These are phyloP conservation scores for Oxystoma pomonae DNA, from an alignment of 2,888 invertebrate species.

Conservation along the genomic window DNA sequence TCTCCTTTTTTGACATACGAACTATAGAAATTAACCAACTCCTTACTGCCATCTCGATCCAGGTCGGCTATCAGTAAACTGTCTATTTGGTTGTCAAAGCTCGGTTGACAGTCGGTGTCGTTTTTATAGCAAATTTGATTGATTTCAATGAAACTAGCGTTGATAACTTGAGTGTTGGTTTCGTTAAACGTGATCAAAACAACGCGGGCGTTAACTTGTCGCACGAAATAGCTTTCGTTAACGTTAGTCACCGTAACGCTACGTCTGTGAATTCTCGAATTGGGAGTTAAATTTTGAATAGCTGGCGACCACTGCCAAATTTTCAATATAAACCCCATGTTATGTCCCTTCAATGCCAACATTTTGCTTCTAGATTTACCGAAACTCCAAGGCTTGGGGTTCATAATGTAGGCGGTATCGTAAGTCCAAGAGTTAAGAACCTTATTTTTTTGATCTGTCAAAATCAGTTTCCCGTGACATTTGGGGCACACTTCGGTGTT, in stretches of 20 bases:
- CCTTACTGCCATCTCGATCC: conserved; percentile 71
- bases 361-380: conserved; percentile 45
- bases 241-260: conserved; percentile 19
- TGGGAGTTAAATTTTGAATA: conserved; percentile 25
- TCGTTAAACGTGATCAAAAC: conserved; percentile 76
- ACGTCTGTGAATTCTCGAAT: conserved; percentile 27
- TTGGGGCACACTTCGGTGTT: conserved; percentile 19
- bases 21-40: conserved; percentile 72
- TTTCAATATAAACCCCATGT: conserved; percentile 74
- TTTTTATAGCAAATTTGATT: conserved; percentile 63
- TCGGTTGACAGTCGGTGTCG: conserved; percentile 63
- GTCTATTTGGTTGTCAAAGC: conserved; percentile 66
- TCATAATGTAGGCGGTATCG: conserved; percentile 66
- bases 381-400: conserved; percentile 65
- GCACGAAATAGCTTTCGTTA: conserved; percentile 34
- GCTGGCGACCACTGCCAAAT: conserved; percentile 72
- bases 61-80: conserved; percentile 71
- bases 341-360: conserved; percentile 48
- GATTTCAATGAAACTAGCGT: conserved; percentile 75
- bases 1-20: conserved; percentile 54
- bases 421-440: conserved; percentile 54
- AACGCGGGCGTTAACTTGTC: conserved; percentile 56
- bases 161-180: conserved; percentile 66
- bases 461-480: conserved; percentile 16
- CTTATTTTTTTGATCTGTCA: conserved; percentile 20